These are phyloP conservation scores for Mungos mungo DNA, from an alignment of 2,113 vertebrate genomes.

Conservation along the genomic window DNA sequence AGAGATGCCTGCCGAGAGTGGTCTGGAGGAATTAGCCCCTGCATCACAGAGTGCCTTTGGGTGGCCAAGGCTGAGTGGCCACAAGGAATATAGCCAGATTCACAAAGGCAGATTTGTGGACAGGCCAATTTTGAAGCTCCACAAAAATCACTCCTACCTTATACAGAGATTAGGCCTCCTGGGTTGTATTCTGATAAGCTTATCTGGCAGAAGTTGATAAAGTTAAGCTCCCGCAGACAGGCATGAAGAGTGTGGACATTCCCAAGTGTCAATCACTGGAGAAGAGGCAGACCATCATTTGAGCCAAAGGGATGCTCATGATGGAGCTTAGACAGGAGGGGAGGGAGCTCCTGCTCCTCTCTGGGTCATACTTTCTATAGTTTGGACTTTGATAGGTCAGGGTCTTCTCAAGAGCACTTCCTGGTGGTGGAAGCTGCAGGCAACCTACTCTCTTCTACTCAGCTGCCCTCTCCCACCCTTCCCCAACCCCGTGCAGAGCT, in stretches of 20 bases:
- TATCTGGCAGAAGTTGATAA: background rate
- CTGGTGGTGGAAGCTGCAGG: background rate
- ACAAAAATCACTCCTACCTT: background rate
- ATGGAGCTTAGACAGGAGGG: background rate
- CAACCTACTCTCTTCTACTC: background rate
- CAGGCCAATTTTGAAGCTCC: background rate
- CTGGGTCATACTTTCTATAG: background rate
- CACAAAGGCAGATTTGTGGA: background rate
- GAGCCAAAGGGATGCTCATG: background rate
- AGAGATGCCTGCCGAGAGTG: background rate
- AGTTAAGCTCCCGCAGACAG: background rate
- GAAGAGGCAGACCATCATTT: background rate
- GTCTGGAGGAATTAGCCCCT: background rate
- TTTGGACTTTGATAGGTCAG: background rate
- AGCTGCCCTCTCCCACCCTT: rapidly evolving
- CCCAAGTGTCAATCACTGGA: background rate
- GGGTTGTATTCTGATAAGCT: background rate
- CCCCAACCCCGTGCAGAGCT: too few species aligned
- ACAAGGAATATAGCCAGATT: background rate
- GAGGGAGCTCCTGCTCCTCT: background rate
- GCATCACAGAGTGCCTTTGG: background rate
- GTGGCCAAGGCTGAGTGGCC: background rate
- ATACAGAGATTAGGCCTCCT: background rate
- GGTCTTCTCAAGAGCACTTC: background rate
- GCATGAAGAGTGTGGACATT: too few species aligned